A percentile compares a stretch with the other conserved stretches of the same genome.
Conservation (phyloP, 2,888 invertebrate species). For the Nesidiocoris tenuis region DNA sequence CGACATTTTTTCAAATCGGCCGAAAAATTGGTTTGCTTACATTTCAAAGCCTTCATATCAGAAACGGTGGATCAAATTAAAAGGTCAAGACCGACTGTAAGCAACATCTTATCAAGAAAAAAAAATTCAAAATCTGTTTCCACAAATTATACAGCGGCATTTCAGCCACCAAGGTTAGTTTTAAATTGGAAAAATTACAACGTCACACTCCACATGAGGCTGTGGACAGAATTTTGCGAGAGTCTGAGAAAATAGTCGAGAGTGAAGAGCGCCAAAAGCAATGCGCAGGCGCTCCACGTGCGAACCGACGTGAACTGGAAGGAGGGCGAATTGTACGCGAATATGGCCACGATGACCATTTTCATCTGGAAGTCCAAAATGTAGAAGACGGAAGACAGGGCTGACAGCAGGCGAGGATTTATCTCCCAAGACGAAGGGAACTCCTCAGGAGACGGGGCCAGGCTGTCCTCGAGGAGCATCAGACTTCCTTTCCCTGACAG, state of each 20-base stretch:
- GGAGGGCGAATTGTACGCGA: slow-evolving; percentile 37
- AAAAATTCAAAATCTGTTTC: too few relatives aligned
- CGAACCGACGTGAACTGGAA: slow-evolving; percentile 13
- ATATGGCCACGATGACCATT: slow-evolving; percentile 39
- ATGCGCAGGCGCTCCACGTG: slow-evolving; percentile 5
- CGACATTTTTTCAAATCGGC: too few relatives aligned
- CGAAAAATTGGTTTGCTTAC: too few relatives aligned
- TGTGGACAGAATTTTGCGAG: slow-evolving; percentile 26
- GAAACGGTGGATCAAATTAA: too few relatives aligned
- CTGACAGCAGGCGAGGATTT: slow-evolving; percentile 29
- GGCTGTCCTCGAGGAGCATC: slow-evolving; percentile 24
- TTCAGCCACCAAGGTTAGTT: neutral
- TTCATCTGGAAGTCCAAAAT: slow-evolving; percentile 38
- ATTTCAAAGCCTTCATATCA: too few relatives aligned
- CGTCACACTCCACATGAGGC: slow-evolving; percentile 34
- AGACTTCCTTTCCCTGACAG: slow-evolving; percentile 25
- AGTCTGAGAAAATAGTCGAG: slow-evolving; percentile 25
- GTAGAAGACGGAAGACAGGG: slow-evolving; percentile 30
- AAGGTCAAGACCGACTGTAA: too few relatives aligned
- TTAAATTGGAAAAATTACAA: slow-evolving; percentile 7
- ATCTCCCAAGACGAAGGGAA: slow-evolving; percentile 28
- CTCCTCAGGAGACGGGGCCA: slow-evolving; percentile 22
- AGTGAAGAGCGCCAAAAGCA: slow-evolving; percentile 8
- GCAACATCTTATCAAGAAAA: too few relatives aligned
- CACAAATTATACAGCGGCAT: too few relatives aligned